Evolutionary conservation across 2,888 invertebrate genomes (phyloP), one percentile per base, ranked within the genome.

Genomic region (Pocota personata): DNA sequence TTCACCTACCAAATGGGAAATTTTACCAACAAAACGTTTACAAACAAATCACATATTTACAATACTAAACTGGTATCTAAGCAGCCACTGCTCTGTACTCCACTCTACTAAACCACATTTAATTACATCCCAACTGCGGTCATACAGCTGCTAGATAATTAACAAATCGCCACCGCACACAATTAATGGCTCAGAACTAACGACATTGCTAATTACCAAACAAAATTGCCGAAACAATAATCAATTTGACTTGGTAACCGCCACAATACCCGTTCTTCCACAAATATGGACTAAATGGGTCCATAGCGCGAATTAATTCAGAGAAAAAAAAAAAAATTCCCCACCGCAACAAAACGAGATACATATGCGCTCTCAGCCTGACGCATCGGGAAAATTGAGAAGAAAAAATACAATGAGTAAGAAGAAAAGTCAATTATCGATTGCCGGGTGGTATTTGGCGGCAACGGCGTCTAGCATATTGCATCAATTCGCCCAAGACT

Each of bases 171-270:
- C 69, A 73, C 73, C 73, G 64, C 62, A 55, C 52, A 73, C 67
- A 83, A 62, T 62, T 82, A 82, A 82, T 57, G 82, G 58, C 57
- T 78, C 83, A 78, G 72, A 83, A 78, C 83, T 67, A 83, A 83
- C 79, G 57, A 83, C 62, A 75, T 52, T 4, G 57, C 78, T 83
- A 83, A 83, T 79, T 75, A 72, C 55, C 79, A 19, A 58, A n/a
- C 46, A 21, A 76, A 71, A 43, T 43, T 40, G 58, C 37, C 76
- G 57, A 82, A 66, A 82, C 66, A 72, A 72, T 72, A 83, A 83
- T 77, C 77, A 77, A 77, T 82, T 82, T 58, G 43, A 24, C 72
- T n/a, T 62, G 64, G 21, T 35, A 77, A 58, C 66, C 35, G 16
- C 75, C 62, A 52, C 50, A 52, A 48, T 62, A 48, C 50, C 14